These are phyloP conservation scores for Fulmarus glacialis DNA, from an alignment of 2,113 vertebrate species.

Conservation along the genomic window DNA sequence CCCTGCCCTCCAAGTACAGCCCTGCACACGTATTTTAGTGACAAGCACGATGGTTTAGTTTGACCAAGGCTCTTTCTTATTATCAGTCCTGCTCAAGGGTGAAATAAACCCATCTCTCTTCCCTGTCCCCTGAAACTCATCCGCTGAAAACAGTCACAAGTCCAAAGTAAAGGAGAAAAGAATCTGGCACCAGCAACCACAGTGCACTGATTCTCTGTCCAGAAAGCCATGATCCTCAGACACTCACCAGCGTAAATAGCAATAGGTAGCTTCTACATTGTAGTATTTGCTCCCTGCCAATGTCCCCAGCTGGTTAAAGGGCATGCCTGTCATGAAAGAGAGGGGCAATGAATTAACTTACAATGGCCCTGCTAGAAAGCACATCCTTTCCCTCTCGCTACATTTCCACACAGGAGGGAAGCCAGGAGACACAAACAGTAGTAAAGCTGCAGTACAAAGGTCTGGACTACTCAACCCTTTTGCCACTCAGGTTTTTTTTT, in stretches of 20 bases:
- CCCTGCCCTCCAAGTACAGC: not conserved
- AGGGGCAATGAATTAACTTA: not conserved
- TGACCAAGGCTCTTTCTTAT: fast-evolving
- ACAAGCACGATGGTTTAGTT: not conserved
- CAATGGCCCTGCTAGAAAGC: not conserved
- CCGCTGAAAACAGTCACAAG: not conserved
- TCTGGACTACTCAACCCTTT: not conserved
- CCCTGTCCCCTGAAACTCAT: not conserved
- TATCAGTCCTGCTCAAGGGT: not conserved
- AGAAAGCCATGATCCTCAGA: not conserved
- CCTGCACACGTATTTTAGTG: not conserved
- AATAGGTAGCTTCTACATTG: constrained; percentile 95
- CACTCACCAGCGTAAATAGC: constrained; percentile 97
- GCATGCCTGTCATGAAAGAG: constrained; percentile 84
- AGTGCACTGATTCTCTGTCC: no score
- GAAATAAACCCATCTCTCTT: not conserved
- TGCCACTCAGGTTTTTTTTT: not conserved
- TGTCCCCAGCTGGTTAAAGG: constrained; percentile 95
- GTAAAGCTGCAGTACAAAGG: not conserved
- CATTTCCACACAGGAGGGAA: not conserved
- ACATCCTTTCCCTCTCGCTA: not conserved
- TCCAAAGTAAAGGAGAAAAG: not conserved
- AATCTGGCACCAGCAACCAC: not conserved
- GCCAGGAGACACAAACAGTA: not conserved
- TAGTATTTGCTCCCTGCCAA: constrained; percentile 96